Conservation (phyloP, 2,113 vertebrate genomes). For the Myanophis thanlyinensis region DNA sequence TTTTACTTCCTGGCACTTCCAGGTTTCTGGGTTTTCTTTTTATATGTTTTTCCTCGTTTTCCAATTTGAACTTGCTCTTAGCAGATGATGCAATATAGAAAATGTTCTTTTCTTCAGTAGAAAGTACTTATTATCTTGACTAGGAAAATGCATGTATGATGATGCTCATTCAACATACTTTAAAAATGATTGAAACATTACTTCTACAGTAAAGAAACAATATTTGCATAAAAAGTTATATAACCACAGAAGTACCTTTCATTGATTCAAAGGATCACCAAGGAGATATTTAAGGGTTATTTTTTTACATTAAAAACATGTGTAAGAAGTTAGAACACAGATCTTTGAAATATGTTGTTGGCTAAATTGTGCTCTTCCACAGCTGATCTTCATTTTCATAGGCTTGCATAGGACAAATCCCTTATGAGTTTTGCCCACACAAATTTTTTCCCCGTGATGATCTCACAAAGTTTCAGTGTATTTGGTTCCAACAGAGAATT, state of each 20-base stretch:
- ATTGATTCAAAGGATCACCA: slow-evolving; percentile 2
- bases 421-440: background rate
- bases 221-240: background rate
- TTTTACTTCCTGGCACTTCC: slow-evolving; percentile 53
- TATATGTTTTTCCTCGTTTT: slow-evolving; percentile 58
- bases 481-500: slow-evolving; percentile 17
- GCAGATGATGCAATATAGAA: slow-evolving; percentile 61
- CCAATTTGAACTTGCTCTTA: slow-evolving; percentile 69
- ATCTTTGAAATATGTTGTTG: background rate
- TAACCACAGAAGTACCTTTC: background rate
- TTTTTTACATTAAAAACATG: background rate
- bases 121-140: slow-evolving; percentile 53
- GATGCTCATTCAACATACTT: slow-evolving; percentile 41
- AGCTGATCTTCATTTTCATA: background rate
- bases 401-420: background rate
- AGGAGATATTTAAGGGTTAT: slow-evolving; percentile 9
- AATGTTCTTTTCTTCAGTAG: slow-evolving; percentile 67
- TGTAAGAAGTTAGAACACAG: background rate
- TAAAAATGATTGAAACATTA: slow-evolving; percentile 25
- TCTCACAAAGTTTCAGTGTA: slow-evolving; percentile 1
- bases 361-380: background rate
- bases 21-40: slow-evolving; percentile 37
- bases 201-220: background rate
- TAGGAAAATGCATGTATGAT: slow-evolving; percentile 46
- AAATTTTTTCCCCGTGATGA: slow-evolving; percentile 22